A percentile compares a stretch with the other conserved stretches of the same genome.
Evolutionary conservation across 1,140 invertebrate genomes (phyloP).

Genomic region (Papilio machaon): DNA sequence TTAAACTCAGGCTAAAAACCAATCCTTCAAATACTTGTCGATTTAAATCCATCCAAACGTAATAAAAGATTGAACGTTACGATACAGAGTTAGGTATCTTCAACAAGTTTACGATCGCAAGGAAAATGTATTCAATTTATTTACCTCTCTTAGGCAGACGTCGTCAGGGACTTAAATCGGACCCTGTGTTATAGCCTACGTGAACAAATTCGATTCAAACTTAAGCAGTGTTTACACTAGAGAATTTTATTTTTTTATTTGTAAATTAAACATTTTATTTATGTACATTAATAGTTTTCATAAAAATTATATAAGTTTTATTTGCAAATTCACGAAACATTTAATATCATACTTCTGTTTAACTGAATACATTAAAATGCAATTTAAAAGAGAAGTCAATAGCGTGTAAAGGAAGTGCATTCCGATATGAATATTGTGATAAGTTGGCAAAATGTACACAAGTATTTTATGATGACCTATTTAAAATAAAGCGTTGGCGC

Average conservation of each 20-base stretch:
- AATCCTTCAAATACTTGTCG: constrained; percentile 26
- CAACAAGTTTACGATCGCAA: constrained; percentile 35
- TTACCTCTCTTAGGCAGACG: constrained; percentile 39
- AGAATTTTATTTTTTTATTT: background rate
- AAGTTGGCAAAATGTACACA: constrained; percentile 4
- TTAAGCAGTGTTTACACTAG: constrained; percentile 19
- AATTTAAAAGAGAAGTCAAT: constrained; percentile 28
- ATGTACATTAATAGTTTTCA: background rate
- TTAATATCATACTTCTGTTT: background rate
- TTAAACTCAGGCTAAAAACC: constrained; percentile 9
- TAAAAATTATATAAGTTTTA: background rate
- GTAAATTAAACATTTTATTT: background rate
- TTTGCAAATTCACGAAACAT: background rate
- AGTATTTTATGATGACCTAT: constrained; percentile 25
- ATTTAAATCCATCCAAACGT: constrained; percentile 38
- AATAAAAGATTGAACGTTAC: constrained; percentile 34
- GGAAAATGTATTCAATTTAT: constrained; percentile 39
- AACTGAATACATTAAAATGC: constrained; percentile 14
- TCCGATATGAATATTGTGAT: constrained; percentile 19
- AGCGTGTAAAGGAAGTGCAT: constrained; percentile 26
- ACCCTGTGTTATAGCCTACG: constrained; percentile 36
- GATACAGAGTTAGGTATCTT: constrained; percentile 31
- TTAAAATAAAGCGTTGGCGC: constrained; percentile 14
- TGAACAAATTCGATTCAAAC: constrained; percentile 31
- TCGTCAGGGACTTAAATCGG: constrained; percentile 37